A percentile compares a stretch with the other conserved stretches of the same genome.
These are phyloP conservation scores for Serrognathus titanus DNA, from an alignment of 2,888 invertebrate genomes.

Conservation along the genomic window DNA sequence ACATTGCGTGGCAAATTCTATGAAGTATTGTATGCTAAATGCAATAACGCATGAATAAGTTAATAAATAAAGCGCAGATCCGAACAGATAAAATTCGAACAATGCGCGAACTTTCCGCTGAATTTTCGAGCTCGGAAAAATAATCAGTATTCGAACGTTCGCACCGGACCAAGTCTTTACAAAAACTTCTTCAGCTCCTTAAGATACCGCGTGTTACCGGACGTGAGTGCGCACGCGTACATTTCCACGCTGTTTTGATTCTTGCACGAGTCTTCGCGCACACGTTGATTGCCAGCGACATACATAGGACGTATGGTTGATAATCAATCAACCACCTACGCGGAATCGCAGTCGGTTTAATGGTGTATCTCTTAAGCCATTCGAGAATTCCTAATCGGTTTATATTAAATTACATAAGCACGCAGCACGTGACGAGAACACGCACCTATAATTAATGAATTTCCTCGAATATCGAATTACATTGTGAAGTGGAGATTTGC, in stretches of 20 bases:
- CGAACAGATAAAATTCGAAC: too few relatives aligned
- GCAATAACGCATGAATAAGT: too few relatives aligned
- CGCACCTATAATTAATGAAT: too few relatives aligned
- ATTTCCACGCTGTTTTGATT: conserved; percentile 40
- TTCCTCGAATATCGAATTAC: too few relatives aligned
- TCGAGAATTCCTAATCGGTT: too few relatives aligned
- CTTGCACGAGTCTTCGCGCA: conserved; percentile 35
- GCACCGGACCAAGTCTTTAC: neutral
- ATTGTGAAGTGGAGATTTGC: too few relatives aligned
- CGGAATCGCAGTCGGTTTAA: conserved; percentile 3
- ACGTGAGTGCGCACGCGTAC: conserved; percentile 36
- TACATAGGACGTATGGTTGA: conserved; percentile 36
- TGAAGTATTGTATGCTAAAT: too few relatives aligned
- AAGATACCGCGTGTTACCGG: conserved; percentile 26
- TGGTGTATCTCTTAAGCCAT: neutral
- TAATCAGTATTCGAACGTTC: neutral
- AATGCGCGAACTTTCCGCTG: neutral
- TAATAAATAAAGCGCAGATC: too few relatives aligned
- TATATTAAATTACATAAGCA: too few relatives aligned
- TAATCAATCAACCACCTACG: conserved; percentile 28
- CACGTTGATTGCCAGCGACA: conserved; percentile 39
- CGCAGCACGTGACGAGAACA: too few relatives aligned
- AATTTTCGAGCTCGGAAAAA: neutral
- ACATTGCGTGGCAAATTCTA: too few relatives aligned
- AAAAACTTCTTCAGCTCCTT: conserved; percentile 14